phyloP scores from a whole-genome alignment of 2,888 invertebrate species.

The Drosophila limbata region DNA sequence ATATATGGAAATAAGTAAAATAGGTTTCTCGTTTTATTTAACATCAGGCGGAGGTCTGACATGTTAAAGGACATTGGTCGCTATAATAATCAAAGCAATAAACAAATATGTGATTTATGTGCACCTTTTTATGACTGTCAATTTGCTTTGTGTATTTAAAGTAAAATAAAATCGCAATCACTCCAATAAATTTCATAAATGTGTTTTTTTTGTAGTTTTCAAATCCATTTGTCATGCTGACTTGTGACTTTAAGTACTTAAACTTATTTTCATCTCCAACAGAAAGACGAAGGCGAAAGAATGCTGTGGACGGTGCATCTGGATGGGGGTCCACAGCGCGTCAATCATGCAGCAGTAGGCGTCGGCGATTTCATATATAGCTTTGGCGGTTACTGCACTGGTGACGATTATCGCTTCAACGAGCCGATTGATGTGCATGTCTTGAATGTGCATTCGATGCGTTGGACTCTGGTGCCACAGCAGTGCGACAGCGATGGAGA shows the following conservation, averaged over 20 bases:
- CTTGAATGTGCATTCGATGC: conserved; percentile 90
- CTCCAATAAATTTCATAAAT: background rate
- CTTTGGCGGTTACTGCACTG: conserved; percentile 96
- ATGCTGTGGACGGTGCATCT: conserved; percentile 95
- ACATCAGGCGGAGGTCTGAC: background rate
- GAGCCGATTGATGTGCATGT: conserved; percentile 95
- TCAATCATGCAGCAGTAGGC: conserved; percentile 95
- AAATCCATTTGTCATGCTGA: background rate
- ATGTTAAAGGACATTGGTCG: background rate
- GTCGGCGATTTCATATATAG: conserved; percentile 93
- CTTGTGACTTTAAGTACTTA: background rate
- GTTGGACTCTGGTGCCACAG: conserved; percentile 87
- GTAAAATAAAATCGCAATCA: background rate
- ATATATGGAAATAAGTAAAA: background rate
- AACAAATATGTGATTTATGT: too few species aligned
- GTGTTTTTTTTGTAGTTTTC: background rate
- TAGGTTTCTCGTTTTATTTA: background rate
- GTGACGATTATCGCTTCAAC: conserved; percentile 89
- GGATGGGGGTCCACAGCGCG: conserved; percentile 95
- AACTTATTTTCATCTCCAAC: background rate
- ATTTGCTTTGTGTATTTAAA: background rate
- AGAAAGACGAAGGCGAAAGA: conserved; percentile 18
- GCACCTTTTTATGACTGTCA: background rate
- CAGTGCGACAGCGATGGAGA: conserved; percentile 86
- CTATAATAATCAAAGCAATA: background rate